A percentile compares a stretch with the other conserved stretches of the same genome.
Conservation (phyloP, 2,797 vertebrate genomes). For the Antennarius maculatus region DNA sequence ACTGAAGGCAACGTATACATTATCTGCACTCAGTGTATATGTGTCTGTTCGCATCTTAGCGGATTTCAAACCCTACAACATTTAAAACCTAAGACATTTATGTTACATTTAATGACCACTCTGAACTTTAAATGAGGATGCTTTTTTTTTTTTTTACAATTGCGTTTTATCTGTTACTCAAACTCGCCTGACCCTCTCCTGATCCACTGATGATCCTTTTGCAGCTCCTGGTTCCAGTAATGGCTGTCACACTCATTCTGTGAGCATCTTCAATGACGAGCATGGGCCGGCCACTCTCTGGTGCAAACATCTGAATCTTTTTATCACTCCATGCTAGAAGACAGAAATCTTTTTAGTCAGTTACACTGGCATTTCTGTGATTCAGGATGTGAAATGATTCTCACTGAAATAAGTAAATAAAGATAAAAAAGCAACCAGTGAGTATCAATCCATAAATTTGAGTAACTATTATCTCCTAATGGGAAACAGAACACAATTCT, state of each 20-base stretch:
- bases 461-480: background rate
- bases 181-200: conserved; percentile 88
- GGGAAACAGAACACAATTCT: background rate
- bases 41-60: too few species aligned
- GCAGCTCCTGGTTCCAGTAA: conserved; percentile 84
- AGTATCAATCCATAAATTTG: background rate
- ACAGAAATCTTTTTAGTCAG: background rate
- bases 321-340: conserved; percentile 88
- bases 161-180: background rate
- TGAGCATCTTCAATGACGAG: conserved; percentile 84
- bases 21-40: too few species aligned
- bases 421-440: background rate
- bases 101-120: too few species aligned
- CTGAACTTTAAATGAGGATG: too few species aligned
- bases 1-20: too few species aligned
- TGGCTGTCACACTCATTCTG: conserved; percentile 85
- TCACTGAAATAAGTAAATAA: background rate
- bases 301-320: conserved; percentile 87
- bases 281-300: conserved; percentile 83
- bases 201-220: conserved; percentile 88
- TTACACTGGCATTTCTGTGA: background rate
- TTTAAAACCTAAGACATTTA: too few species aligned
- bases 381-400: background rate
- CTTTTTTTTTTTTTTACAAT: too few species aligned
- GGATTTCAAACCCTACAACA: too few species aligned